Evolutionary conservation across 1,140 invertebrate species (phyloP).

Genomic region (Vanessa tameamea): DNA sequence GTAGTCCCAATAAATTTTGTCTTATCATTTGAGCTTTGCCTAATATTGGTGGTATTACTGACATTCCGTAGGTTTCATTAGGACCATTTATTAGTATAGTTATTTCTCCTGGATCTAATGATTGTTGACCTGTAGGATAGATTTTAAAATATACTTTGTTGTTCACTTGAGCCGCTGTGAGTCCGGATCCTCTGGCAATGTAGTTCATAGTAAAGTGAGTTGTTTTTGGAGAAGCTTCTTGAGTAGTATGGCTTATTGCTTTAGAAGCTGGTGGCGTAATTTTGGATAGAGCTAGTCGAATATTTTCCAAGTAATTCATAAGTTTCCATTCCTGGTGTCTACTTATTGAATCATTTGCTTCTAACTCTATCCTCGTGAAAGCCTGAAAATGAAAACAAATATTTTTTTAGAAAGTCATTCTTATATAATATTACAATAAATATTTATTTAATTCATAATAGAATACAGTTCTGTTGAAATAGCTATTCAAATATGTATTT

Average conservation of each 20-base stretch:
- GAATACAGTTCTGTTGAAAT: too few relatives aligned
- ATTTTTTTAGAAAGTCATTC: background rate
- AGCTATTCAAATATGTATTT: too few relatives aligned
- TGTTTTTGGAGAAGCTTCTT: conserved; percentile 55
- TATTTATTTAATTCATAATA: too few relatives aligned
- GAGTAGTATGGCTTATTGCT: conserved; percentile 37
- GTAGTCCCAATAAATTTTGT: conserved; percentile 69
- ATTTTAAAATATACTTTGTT: conserved; percentile 78
- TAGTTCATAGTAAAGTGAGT: conserved; percentile 78
- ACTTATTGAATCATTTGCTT: conserved; percentile 68
- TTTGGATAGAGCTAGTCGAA: conserved; percentile 74
- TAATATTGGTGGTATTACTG: conserved; percentile 68
- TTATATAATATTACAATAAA: too few relatives aligned
- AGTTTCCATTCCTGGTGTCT: conserved; percentile 80
- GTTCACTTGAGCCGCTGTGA: conserved; percentile 79
- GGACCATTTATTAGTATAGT: conserved; percentile 77
- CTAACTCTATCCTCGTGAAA: conserved; percentile 79
- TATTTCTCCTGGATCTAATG: conserved; percentile 75
- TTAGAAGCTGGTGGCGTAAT: conserved; percentile 60
- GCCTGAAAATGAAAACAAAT: conserved; percentile 68
- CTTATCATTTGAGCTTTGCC: conserved; percentile 74
- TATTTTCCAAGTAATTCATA: conserved; percentile 73
- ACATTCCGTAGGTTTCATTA: conserved; percentile 70
- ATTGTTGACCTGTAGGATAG: conserved; percentile 78
- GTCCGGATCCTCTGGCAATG: conserved; percentile 81